Evolutionary conservation across 2,888 invertebrate genomes (phyloP).

Genomic region (Mimas tiliae): DNA sequence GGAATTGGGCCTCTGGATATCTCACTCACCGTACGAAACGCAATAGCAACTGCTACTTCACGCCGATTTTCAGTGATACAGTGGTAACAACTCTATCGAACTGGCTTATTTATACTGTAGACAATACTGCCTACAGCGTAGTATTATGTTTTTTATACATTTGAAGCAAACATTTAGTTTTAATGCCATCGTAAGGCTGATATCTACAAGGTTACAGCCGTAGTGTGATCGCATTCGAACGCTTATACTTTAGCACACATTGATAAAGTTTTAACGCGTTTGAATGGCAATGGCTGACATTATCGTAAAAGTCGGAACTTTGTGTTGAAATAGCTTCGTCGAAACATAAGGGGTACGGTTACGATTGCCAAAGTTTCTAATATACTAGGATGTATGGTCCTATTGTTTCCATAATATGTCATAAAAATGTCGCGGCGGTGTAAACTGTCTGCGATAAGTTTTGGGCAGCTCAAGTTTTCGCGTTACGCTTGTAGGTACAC

Average conservation of each 20-base stretch:
- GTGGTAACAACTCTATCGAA: too few relatives aligned
- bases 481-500: constrained; percentile 35
- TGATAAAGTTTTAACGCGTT: constrained; percentile 83
- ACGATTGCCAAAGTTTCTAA: constrained; percentile 83
- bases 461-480: constrained; percentile 41
- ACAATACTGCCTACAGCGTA: too few relatives aligned
- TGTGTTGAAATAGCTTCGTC: constrained; percentile 77
- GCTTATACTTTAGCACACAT: constrained; percentile 81
- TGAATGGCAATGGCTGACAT: constrained; percentile 84
- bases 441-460: constrained; percentile 58
- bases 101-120: too few relatives aligned
- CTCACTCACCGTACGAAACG: too few relatives aligned
- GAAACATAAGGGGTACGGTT: constrained; percentile 83
- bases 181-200: constrained; percentile 35
- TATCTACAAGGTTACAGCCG: constrained; percentile 36
- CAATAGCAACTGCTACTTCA: too few relatives aligned
- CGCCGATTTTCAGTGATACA: too few relatives aligned
- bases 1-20: too few relatives aligned
- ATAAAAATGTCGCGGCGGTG: constrained; percentile 73
- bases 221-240: constrained; percentile 65
- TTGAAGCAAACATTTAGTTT: neutral
- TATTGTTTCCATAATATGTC: constrained; percentile 75
- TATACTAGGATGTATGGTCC: constrained; percentile 74
- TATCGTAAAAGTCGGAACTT: constrained; percentile 84
- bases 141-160: too few relatives aligned